A percentile compares a stretch with the other conserved stretches of the same genome.
Evolutionary conservation across 2,797 vertebrate genomes (phyloP).

Genomic region (Melanotaenia maccullochi): DNA sequence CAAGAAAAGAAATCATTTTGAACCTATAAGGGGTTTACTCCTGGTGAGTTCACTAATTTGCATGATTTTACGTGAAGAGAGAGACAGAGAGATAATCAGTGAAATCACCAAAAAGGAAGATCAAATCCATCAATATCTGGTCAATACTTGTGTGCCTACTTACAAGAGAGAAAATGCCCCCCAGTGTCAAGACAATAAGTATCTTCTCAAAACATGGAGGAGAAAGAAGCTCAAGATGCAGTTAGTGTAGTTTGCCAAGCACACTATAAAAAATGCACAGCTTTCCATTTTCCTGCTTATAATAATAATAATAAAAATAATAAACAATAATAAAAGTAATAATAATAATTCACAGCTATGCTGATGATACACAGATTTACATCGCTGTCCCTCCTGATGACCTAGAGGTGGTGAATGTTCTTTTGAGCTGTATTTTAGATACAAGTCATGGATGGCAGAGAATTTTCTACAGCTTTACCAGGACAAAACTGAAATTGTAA

Average conservation of each 20-base stretch:
- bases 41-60: constrained; percentile 38
- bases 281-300: constrained; percentile 28
- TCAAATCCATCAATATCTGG: constrained; percentile 29
- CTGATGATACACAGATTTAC: too few species aligned
- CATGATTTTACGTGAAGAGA: constrained; percentile 17
- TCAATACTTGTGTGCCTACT: constrained; percentile 17
- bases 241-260: constrained; percentile 26
- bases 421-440: too few species aligned
- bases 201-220: constrained; percentile 16
- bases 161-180: constrained; percentile 11
- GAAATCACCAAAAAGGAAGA: constrained; percentile 36
- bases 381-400: too few species aligned
- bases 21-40: constrained; percentile 12
- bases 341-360: too few species aligned
- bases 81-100: constrained; percentile 38
- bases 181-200: constrained; percentile 24
- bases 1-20: constrained; percentile 18
- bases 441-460: too few species aligned
- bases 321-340: too few species aligned
- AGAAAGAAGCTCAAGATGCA: constrained; percentile 25
- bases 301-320: too few species aligned
- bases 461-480: too few species aligned
- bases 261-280: constrained; percentile 16
- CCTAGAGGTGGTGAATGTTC: too few species aligned
- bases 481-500: too few species aligned